A percentile compares a stretch with the other conserved stretches of the same genome.
These are phyloP conservation scores for Bathybates hornii DNA, from an alignment of 2,113 vertebrate species.

Conservation along the genomic window DNA sequence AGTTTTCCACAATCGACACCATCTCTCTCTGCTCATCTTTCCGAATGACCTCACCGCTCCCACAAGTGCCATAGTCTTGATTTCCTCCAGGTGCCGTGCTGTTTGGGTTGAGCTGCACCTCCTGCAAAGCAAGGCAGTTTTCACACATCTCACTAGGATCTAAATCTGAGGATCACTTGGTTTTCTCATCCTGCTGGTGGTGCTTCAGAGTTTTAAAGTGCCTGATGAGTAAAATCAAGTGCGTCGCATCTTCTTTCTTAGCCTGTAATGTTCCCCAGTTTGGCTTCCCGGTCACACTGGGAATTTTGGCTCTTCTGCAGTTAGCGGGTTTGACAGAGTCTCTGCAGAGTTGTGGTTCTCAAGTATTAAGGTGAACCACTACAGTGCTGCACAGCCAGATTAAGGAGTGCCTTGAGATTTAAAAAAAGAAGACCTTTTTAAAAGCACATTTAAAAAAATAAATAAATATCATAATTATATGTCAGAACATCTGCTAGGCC, in stretches of 20 bases:
- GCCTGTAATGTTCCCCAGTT: not conserved
- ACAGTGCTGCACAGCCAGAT: not conserved
- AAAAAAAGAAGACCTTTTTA: not conserved
- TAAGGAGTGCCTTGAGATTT: conserved; percentile 26
- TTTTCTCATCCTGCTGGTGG: not conserved
- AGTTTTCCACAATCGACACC: fast-evolving
- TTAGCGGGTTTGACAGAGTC: not conserved
- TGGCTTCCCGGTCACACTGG: not conserved
- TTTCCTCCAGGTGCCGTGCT: not conserved
- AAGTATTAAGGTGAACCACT: not conserved
- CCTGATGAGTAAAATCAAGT: conserved; percentile 20
- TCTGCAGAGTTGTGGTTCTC: not conserved
- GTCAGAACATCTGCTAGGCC: not conserved
- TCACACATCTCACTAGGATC: not conserved
- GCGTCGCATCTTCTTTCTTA: not conserved
- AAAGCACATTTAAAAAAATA: not conserved
- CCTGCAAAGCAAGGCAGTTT: not conserved
- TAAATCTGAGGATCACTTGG: not conserved
- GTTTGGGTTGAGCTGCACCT: not conserved
- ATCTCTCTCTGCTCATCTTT: not conserved
- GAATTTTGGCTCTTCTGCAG: not conserved
- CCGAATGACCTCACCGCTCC: not conserved
- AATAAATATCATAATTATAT: not conserved
- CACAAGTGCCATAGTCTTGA: conserved; percentile 28
- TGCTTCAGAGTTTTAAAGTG: conserved; percentile 32